These are phyloP conservation scores for Micromesistius poutassou DNA, from an alignment of 2,797 vertebrate genomes.

Conservation along the genomic window DNA sequence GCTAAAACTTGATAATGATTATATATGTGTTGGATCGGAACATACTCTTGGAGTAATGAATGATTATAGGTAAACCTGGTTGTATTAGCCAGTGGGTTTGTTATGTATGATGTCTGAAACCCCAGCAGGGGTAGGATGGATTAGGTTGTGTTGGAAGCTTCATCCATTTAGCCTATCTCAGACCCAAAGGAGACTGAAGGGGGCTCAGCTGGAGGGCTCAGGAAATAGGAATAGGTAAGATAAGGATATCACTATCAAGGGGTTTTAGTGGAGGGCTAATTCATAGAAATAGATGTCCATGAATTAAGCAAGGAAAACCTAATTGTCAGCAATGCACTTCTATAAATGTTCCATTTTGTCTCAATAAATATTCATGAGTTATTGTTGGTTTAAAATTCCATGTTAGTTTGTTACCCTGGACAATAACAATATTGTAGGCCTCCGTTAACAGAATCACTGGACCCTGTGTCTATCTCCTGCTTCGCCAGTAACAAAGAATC, in stretches of 20 bases:
- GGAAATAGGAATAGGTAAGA: constrained; percentile 31
- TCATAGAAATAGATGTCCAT: background rate
- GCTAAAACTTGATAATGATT: background rate
- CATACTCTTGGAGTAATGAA: background rate
- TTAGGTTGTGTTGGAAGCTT: background rate
- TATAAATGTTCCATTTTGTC: background rate
- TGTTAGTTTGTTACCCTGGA: constrained; percentile 35
- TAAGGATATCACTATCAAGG: constrained; percentile 36
- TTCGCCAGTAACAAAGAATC: constrained; percentile 69
- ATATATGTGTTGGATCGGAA: background rate
- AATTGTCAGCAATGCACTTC: background rate
- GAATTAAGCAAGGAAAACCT: background rate
- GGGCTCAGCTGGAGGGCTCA: constrained; percentile 32
- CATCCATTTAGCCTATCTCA: background rate
- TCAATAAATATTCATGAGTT: constrained; percentile 4
- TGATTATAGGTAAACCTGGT: background rate
- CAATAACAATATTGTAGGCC: constrained; percentile 40
- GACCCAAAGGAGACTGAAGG: constrained; percentile 38
- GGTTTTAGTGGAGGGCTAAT: constrained; percentile 13
- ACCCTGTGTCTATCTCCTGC: constrained; percentile 68
- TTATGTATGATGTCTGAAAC: background rate
- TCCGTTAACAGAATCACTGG: constrained; percentile 62
- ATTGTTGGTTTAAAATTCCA: background rate
- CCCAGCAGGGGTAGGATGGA: background rate
- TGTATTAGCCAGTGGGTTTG: background rate